Base-by-base conservation (phyloP, 2,113 vertebrate species). In the Phrynosoma blainvillii region DNA sequence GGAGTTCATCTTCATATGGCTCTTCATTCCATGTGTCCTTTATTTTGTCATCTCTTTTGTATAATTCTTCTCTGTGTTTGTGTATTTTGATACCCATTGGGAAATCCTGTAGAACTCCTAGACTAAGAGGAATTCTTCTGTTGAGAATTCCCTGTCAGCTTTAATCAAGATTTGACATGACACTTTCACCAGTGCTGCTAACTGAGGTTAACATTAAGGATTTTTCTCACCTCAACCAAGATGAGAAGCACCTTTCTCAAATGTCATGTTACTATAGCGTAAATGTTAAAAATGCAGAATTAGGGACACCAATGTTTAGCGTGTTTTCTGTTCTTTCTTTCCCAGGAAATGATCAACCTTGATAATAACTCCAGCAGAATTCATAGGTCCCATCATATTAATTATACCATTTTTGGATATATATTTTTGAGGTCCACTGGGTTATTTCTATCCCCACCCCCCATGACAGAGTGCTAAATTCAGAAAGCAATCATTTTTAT, bases 381-480 rank as follows among this genome's bases (percentile, higher is more conserved):
- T 25, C 66, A 42, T 30, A 20, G 8, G 52, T 47, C 23, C 27
- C 36, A 25, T 27, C 20, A 2, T 27, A 71, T n/a, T 20, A 4
- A 21, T 71, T 70, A 16, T 3, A 40, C 2, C 23, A 16, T 16
- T 59, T 59, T 52, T 70, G 11, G 5, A 70, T 4, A 40, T 20
- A 16, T 42, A 30, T 68, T 68, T 42, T 47, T 18, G 36, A 11
- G 25, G 42, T n/a, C 47, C 21, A 74, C 7, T 16, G 27, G 47
- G 68, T 5, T 20, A 71, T 0, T 0, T 71, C 2, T 2, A 59
- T 7, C 47, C 47, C 47, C 7, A 47, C 47, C 47, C 47, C 4
- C 25, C 1, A 21, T 0, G 52, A 2, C 2, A 78, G 89, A 89
- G 85, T 8, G 8, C 6, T 52, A 68, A 89, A 84, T 89, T 68